Evolutionary conservation across 2,888 invertebrate genomes (phyloP).

Genomic region (Orthosia gracilis): DNA sequence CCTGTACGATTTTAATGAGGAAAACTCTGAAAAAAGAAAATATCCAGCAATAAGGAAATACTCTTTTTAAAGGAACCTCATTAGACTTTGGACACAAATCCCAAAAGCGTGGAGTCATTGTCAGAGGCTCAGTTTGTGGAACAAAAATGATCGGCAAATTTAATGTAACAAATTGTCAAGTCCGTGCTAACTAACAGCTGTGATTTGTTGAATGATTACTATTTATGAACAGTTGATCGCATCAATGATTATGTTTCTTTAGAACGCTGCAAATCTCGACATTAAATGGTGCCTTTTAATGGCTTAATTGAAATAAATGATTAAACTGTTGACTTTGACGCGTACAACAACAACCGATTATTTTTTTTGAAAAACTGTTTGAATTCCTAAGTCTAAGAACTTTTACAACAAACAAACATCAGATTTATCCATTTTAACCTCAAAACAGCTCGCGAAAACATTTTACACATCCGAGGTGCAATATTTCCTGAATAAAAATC

Average conservation of each 20-base stretch:
- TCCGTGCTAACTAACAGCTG: neutral
- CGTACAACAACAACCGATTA: neutral
- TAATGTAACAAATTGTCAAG: neutral
- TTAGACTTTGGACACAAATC: too few species aligned
- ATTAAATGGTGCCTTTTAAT: too few species aligned
- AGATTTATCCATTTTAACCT: constrained; percentile 3
- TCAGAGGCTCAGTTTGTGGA: neutral
- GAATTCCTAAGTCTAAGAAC: too few species aligned
- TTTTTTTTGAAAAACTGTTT: neutral
- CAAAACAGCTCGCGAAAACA: constrained; percentile 20
- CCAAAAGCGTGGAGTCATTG: too few species aligned
- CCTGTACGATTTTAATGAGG: neutral
- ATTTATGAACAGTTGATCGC: too few species aligned
- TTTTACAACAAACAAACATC: neutral
- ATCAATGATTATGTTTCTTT: too few species aligned
- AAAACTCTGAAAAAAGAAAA: neutral
- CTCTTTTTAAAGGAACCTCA: neutral
- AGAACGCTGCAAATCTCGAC: too few species aligned
- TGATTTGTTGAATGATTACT: neutral
- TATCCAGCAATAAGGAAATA: neutral
- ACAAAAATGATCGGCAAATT: neutral
- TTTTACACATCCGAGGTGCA: constrained; percentile 21
- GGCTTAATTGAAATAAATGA: too few species aligned
- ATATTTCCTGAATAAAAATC: constrained; percentile 52
- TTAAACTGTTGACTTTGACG: neutral